Base-by-base conservation (phyloP, 2,888 invertebrate species). In the Criorhina ranunculi region DNA sequence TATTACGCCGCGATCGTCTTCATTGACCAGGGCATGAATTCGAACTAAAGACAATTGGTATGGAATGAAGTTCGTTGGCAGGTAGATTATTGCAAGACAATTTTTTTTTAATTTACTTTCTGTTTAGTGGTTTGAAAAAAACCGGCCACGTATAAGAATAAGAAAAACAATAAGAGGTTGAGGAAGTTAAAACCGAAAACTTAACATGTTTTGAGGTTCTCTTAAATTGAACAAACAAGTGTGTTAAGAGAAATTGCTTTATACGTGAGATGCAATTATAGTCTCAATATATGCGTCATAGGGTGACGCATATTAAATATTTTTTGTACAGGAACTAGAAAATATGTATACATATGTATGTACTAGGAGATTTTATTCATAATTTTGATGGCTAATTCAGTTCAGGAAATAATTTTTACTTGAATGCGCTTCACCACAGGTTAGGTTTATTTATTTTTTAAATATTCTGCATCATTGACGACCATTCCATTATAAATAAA, bases 81-180 rank as follows among this genome's bases (percentile, higher is more conserved):
- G 59, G 67, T 76, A 53, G 33, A 37, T 67, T 70, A 49, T 53
- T 53, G 53, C 29, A 49, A 70, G 49, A 31, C 37, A 59, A 35
- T 59, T 69, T 53, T 53, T 67, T 12, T 49, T 49, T 49, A 57
- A 42, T 64, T 24, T 49, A 55, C 29, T 57, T 66, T 55, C 49
- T 53, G 51, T 69, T 67, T 60, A 35, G 33, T 53, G 17, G 35
- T 77, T 60, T 1, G 24, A 60, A 59, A 60, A 66, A 66, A 77
- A 77, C 69, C 53, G 60, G 69, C 59, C 77, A 77, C 69, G 59
- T 69, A 69, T 51, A 60, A 60, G 35, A 55, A 49, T n/a, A 67
- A 9, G 24, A 42, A 40, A n/a, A 29, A 49, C 4, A 24, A 24
- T 24, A 24, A 24, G 24, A 49, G 35, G 4, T 11, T 37, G 31